Percentiles rank a stretch among this genome's conserved stretches.
These are phyloP conservation scores for Temnothorax rugatulus DNA, from an alignment of 2,888 invertebrate species.

Conservation along the genomic window DNA sequence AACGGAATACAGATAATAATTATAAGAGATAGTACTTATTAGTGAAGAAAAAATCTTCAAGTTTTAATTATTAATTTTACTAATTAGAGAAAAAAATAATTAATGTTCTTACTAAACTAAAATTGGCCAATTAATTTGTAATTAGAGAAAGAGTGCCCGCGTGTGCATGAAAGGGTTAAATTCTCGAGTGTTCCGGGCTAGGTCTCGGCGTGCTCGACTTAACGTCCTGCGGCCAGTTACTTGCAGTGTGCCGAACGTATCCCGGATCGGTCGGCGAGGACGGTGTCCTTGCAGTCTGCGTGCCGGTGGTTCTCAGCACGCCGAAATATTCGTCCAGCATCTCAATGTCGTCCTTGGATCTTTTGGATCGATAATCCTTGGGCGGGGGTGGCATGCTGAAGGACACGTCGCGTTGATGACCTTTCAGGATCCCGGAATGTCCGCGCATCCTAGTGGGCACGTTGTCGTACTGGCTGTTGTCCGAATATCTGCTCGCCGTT, in stretches of 20 bases:
- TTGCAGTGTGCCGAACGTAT: constrained; percentile 91
- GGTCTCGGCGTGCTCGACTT: constrained; percentile 88
- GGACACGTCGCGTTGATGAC: constrained; percentile 79
- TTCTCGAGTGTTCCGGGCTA: constrained; percentile 86
- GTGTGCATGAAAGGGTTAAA: constrained; percentile 38
- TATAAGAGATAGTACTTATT: not conserved
- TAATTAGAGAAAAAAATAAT: constrained; percentile 7
- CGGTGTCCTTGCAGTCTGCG: constrained; percentile 78
- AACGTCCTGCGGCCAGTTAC: constrained; percentile 88
- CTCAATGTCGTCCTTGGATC: constrained; percentile 82
- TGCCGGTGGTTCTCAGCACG: constrained; percentile 79
- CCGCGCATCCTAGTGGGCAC: constrained; percentile 83
- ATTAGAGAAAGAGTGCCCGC: not conserved
- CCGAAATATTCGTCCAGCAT: constrained; percentile 83
- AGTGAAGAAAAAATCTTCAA: not conserved
- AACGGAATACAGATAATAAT: not conserved
- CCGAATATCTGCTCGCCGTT: constrained; percentile 79
- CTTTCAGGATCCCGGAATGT: constrained; percentile 80
- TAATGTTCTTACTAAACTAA: not conserved
- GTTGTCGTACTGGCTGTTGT: constrained; percentile 85
- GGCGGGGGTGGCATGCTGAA: constrained; percentile 81
- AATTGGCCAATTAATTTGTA: not conserved
- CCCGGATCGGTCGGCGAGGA: constrained; percentile 92
- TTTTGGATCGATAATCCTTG: constrained; percentile 72
- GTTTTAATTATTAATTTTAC: not conserved